phyloP scores from a whole-genome alignment of 2,113 vertebrate genomes.

The Cricetomys ansorgei region DNA sequence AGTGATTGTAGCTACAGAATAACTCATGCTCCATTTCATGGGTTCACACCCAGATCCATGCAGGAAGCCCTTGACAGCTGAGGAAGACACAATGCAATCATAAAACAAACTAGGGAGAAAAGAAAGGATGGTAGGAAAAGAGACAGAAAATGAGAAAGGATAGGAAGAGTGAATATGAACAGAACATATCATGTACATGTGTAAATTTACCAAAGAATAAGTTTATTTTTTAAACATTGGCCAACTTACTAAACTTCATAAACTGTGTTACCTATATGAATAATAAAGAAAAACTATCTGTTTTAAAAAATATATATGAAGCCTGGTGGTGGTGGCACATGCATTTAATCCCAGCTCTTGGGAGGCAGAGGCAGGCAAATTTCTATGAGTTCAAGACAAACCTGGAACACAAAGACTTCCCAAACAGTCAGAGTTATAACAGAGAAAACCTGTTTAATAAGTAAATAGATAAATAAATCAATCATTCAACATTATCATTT shows the following conservation, averaged over 20 bases:
- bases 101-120: background rate
- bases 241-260: background rate
- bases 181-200: background rate
- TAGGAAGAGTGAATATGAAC: background rate
- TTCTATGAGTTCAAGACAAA: no score
- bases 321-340: no score
- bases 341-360: no score
- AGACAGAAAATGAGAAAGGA: background rate
- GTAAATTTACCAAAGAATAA: background rate
- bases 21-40: background rate
- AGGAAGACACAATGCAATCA: background rate
- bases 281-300: background rate
- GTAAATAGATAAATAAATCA: no score
- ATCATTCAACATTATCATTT: background rate
- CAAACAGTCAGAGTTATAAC: no score
- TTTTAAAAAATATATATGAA: constrained; percentile 35
- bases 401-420: no score
- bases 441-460: no score
- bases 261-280: background rate
- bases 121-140: rapidly evolving
- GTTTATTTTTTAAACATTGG: background rate
- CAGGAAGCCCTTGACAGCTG: background rate
- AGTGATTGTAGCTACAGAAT: background rate
- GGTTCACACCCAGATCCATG: no score
- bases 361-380: no score